A percentile compares a stretch with the other conserved stretches of the same genome.
Conservation (phyloP, 2,797 vertebrate species). For the Steatocranus sp. region DNA sequence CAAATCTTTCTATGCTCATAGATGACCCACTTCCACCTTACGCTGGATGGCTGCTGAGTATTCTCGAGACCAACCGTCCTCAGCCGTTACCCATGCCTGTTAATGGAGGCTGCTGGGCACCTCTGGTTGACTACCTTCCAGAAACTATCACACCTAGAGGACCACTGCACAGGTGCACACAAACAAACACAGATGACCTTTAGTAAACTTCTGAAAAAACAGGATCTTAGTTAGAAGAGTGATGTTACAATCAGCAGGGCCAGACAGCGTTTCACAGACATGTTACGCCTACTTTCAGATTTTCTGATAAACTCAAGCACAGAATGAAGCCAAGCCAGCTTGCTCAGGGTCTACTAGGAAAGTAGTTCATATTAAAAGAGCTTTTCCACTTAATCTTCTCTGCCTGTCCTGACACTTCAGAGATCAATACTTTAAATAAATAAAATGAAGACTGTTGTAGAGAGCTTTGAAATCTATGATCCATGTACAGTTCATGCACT, state of each 20-base stretch:
- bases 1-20: slow-evolving; percentile 29
- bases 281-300: slow-evolving; percentile 10
- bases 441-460: not conserved
- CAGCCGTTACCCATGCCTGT: slow-evolving; percentile 96
- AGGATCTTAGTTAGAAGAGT: not conserved
- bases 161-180: slow-evolving; percentile 89
- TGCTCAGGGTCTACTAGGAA: not conserved
- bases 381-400: not conserved
- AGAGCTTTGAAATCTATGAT: not conserved
- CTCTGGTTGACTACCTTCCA: slow-evolving; percentile 95
- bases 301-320: slow-evolving; percentile 2
- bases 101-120: slow-evolving; percentile 97
- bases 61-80: slow-evolving; percentile 90
- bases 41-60: slow-evolving; percentile 89
- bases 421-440: not conserved
- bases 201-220: not conserved
- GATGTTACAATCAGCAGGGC: not conserved
- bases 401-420: not conserved
- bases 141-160: slow-evolving; percentile 95
- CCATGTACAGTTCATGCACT: not conserved
- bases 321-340: slow-evolving; percentile 3
- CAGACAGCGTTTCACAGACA: not conserved
- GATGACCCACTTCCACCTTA: slow-evolving; percentile 94
- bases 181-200: not conserved
- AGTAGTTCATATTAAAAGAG: not conserved